Evolutionary conservation across 2,888 invertebrate species (phyloP), one percentile per base, ranked within the genome.

Genomic region (Myopa testacea): DNA sequence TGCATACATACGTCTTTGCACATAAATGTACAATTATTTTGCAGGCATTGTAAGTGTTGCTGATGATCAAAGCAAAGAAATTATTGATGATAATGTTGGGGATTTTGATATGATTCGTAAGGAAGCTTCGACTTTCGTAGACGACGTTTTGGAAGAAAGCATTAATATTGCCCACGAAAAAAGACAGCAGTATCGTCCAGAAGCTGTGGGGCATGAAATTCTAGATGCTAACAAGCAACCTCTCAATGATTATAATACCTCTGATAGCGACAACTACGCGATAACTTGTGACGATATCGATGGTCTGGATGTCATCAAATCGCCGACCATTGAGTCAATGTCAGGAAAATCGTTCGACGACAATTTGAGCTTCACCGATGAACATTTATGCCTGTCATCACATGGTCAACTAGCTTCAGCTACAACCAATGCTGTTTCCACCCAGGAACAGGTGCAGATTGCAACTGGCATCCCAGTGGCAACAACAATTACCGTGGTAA

Each of bases 331-430:
- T 84, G 89, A 89, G 83, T 88, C 89, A 81, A 87, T 89, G 85
- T 88, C 89, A 71, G 89, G 89, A 79, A 88, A 87, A 85, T 88
- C 88, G 79, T 88, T 89, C 81, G 89, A 89, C 84, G 88, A 88
- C 82, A 88, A 88, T 86, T 84, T 88, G 82, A 88, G 88, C 84
- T 86, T 86, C 80, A 86, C 86, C 80, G 88, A 88, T 76, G 87
- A 87, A 83, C 86, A 87, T 62, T 82, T 82, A 50, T 72, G 74
- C 4, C 37, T 16, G 6, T 14, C 26, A 10, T 34, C 52, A 63
- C n/a, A 26, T 62, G 72, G 55, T 58, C 50, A 26, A 50, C 26
- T 50, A 34, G 34, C 26, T 74, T 16, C 40, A 74, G 58, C 16
- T 74, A 50, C 19, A 76, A 67, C 52, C 40, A 37, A 2, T 69